Conservation (phyloP, 2,113 vertebrate genomes). For the Pollimyrus isidori region DNA sequence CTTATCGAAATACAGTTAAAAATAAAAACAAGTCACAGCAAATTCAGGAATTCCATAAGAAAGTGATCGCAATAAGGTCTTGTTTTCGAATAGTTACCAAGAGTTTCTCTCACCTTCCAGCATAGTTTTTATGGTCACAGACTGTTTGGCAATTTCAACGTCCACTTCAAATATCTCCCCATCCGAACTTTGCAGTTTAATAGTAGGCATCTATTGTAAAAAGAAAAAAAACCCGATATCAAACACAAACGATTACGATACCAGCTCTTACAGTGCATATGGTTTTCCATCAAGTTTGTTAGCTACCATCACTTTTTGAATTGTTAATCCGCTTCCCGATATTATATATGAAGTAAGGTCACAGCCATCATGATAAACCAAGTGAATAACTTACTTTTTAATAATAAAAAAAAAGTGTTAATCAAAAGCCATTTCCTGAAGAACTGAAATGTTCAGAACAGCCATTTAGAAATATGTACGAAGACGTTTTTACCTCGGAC, state of each 20-base stretch:
- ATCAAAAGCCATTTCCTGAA: background rate
- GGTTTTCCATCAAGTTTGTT: background rate
- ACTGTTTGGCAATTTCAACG: slow-evolving; percentile 97
- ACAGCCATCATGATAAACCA: background rate
- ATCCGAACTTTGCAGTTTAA: slow-evolving; percentile 97
- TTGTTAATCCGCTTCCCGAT: background rate
- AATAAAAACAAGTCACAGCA: too few species aligned
- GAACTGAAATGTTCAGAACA: background rate
- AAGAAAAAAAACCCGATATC: background rate
- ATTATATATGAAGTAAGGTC: background rate
- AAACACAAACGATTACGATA: background rate
- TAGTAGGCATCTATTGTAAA: slow-evolving; percentile 80
- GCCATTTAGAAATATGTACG: background rate
- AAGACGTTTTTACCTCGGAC: background rate
- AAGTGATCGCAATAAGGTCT: background rate
- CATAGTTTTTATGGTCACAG: slow-evolving; percentile 99
- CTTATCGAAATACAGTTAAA: too few species aligned
- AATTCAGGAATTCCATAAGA: background rate
- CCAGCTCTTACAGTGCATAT: background rate
- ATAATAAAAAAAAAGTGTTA: background rate
- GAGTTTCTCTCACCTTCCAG: slow-evolving; percentile 76
- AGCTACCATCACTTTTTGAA: background rate
- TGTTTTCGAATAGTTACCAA: background rate
- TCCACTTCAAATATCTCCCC: slow-evolving; percentile 98
- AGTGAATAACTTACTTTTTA: background rate